Conservation (phyloP, 1,140 invertebrate species). For the Stegodyphus mimosarum region DNA sequence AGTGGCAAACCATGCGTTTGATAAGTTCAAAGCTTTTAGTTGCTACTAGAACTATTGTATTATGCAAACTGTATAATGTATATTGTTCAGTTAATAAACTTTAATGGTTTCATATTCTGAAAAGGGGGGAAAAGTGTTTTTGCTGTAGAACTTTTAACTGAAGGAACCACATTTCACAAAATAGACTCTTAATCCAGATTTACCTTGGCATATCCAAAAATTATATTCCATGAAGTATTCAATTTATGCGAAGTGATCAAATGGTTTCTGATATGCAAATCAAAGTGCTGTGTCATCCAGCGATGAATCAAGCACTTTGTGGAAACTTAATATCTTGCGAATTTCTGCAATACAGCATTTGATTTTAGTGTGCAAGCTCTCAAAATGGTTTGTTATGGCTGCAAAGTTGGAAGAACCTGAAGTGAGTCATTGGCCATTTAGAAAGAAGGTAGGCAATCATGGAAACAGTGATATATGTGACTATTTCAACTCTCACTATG, state of each 20-base stretch:
- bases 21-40: too few species aligned
- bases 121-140: too few species aligned
- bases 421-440: neutral
- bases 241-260: neutral
- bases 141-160: too few species aligned
- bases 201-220: too few species aligned
- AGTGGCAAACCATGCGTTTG: too few species aligned
- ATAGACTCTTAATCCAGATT: too few species aligned
- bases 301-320: neutral
- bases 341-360: neutral
- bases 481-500: neutral
- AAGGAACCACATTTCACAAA: too few species aligned
- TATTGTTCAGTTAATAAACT: too few species aligned
- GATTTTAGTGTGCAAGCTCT: neutral
- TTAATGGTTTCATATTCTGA: too few species aligned
- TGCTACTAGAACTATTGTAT: too few species aligned
- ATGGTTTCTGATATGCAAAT: constrained; percentile 1
- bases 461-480: neutral
- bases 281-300: neutral
- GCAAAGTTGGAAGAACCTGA: neutral
- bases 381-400: neutral
- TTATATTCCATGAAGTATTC: too few species aligned
- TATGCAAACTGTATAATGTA: too few species aligned
- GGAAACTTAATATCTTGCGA: neutral
- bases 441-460: neutral